These are phyloP conservation scores for Cichladusa arquata DNA, from an alignment of 2,113 vertebrate species.

Conservation along the genomic window DNA sequence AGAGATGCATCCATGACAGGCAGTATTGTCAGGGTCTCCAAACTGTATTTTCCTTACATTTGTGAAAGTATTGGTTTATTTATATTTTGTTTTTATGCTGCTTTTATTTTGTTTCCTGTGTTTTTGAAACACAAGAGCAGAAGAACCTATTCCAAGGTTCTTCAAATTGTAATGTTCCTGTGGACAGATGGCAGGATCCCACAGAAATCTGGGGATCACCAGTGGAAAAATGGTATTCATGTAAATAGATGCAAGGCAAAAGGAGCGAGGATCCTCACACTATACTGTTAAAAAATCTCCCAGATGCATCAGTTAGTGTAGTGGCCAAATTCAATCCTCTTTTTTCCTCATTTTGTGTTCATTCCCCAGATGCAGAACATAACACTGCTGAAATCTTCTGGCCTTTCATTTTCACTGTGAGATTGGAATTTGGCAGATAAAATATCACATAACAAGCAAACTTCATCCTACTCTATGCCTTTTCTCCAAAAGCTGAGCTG, in stretches of 20 bases:
- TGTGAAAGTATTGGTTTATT: not conserved
- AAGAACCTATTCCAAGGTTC: not conserved
- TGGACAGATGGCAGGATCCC: not conserved
- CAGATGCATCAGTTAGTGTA: not conserved
- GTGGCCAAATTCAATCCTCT: not conserved
- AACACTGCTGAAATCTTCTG: not conserved
- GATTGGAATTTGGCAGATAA: not conserved
- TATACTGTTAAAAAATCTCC: not conserved
- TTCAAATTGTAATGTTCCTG: not conserved
- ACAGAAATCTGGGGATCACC: not conserved
- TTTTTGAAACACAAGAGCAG: not conserved
- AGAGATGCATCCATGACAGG: not conserved
- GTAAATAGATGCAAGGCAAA: not conserved
- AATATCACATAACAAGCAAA: not conserved
- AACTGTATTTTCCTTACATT: not conserved
- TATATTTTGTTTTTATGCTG: not conserved
- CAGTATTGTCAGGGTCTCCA: not conserved
- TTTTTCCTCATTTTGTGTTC: not conserved
- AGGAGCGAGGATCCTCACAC: not conserved
- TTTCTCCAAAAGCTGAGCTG: not conserved
- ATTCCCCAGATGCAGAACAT: not conserved
- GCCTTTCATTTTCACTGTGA: not conserved
- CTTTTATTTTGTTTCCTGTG: not conserved
- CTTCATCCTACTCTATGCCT: fast-evolving
- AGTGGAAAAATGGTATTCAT: not conserved